Conservation (phyloP, 2,888 invertebrate species). For the Agrotis puta region DNA sequence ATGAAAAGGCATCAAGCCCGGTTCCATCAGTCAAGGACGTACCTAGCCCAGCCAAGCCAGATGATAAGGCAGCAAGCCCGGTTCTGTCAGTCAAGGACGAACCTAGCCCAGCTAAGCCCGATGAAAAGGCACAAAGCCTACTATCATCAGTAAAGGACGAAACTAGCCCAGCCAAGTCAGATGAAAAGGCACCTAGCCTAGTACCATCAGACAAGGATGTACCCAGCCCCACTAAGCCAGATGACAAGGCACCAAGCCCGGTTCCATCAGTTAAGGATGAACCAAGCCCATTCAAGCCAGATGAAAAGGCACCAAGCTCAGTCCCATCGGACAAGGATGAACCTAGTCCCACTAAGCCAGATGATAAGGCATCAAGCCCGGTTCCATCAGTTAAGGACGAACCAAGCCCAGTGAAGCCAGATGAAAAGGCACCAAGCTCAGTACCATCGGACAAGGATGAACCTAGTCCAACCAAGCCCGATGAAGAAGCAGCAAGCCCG, state of each 20-base stretch:
- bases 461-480: conserved; percentile 7
- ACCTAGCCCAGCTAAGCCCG: not conserved
- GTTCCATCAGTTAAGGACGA: not conserved
- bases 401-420: conserved; percentile 2
- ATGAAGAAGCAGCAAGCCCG: not conserved
- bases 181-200: not conserved
- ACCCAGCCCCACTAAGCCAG: rapidly evolving
- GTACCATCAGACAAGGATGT: rapidly evolving
- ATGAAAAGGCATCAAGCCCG: not conserved
- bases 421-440: conserved; percentile 16
- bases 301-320: not conserved
- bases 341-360: not conserved
- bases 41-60: not conserved
- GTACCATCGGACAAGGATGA: not conserved
- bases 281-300: not conserved
- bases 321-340: not conserved
- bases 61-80: not conserved
- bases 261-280: not conserved
- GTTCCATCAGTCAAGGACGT: not conserved
- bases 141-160: not conserved
- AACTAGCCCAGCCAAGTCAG: not conserved
- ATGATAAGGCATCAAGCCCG: not conserved
- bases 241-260: not conserved
- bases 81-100: not conserved
- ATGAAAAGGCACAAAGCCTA: not conserved